phyloP scores from a whole-genome alignment of 2,797 vertebrate species.

The Enteromius viviparus region DNA sequence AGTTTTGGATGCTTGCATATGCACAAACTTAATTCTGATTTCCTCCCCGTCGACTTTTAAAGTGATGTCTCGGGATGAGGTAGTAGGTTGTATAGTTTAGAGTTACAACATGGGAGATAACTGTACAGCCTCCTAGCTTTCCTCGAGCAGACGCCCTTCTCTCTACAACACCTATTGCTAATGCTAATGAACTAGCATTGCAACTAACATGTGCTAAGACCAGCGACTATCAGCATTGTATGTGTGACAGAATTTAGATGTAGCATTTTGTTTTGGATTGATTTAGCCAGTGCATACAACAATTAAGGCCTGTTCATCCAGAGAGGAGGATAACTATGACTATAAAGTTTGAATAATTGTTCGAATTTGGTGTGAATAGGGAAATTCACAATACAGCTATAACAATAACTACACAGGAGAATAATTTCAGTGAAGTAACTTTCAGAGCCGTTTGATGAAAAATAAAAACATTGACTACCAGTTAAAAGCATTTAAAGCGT shows the following conservation, averaged over 20 bases:
- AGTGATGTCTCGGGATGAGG: conserved; percentile 93
- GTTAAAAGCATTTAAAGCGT: background rate
- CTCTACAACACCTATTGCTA: conserved; percentile 43
- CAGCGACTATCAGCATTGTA: background rate
- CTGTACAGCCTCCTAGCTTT: conserved; percentile 99
- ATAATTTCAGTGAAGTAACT: background rate
- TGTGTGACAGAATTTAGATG: background rate
- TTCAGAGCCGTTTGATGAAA: background rate
- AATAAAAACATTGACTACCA: background rate
- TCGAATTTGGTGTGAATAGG: background rate
- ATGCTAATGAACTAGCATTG: conserved; percentile 7
- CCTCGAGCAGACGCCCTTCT: conserved; percentile 89
- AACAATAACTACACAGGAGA: background rate
- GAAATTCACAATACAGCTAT: background rate
- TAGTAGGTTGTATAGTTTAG: conserved; percentile 99
- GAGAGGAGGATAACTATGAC: background rate
- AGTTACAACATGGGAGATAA: conserved; percentile 98
- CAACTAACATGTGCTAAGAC: background rate
- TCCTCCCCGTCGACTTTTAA: conserved; percentile 36
- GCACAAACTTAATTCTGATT: background rate
- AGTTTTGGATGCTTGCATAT: background rate
- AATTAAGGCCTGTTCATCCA: background rate
- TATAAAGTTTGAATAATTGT: background rate
- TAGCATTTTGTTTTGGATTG: background rate
- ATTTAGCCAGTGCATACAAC: background rate